Base-by-base conservation (phyloP, 2,113 vertebrate genomes). In the Prochilodus magdalenae region DNA sequence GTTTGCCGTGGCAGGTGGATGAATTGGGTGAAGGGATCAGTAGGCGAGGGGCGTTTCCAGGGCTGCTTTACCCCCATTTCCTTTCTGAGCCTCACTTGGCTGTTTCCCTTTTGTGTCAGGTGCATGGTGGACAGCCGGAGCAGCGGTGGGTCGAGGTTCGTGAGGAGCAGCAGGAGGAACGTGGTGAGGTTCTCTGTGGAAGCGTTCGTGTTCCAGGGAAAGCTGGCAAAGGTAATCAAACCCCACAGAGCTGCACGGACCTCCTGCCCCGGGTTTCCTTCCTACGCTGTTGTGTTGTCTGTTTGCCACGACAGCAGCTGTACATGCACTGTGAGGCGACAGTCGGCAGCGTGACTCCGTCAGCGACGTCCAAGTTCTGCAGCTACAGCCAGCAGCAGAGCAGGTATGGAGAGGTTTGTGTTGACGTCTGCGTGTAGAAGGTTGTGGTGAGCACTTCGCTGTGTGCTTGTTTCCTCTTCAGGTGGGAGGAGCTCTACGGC, bases 281-380 rank as follows among this genome's bases (percentile, higher is more conserved):
- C 2, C 7, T 49, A 3, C 14, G 36, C 24, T 15, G n/a, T 22
- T 1, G 0, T 14, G 33, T 14, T 78, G 29, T 65, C 49, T 33
- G 6, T 30, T 49, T 30, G 53, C 63, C 29, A 14, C 16, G 75
- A n/a, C 55, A 90, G 90, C 83, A 87, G 62, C 84, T 94, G 29
- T 91, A 89, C 90, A 92, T 94, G 87, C 92, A 94, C 87, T 94
- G 93, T 85, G 83, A 82, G 76, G 89, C 92, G 87, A 91, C 86
- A 1, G 76, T 87, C 18, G 10, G 79, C 30, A 59, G 72, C 13
- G 36, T 60, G 6, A 29, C 47, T 15, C 87, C 90, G 26, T 88
- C 91, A 1, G 30, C 84, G 0, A 91, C 67, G 13, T 83, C 89
- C 0, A 94, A 94, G 84, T 90, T 90, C 80, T 94, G 93, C 87